Evolutionary conservation across 2,888 invertebrate genomes (phyloP).

Genomic region (Dynastes maya): DNA sequence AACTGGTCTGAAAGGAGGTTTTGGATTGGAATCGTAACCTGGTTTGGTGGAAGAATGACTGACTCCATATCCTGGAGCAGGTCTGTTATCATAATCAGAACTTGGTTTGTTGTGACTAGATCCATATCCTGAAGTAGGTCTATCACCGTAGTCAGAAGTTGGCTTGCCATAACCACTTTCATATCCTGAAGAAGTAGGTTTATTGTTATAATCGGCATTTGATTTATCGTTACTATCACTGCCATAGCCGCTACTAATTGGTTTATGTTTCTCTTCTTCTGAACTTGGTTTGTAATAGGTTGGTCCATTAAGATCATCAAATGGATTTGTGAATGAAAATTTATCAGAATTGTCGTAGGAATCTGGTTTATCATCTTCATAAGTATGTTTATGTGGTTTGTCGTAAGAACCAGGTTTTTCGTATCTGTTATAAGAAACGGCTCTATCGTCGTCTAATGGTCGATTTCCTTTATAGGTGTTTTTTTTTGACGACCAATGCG

Average conservation of each 20-base stretch:
- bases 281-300: slow-evolving; percentile 26
- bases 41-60: slow-evolving; percentile 6
- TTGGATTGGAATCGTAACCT: slow-evolving; percentile 10
- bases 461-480: slow-evolving; percentile 27
- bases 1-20: slow-evolving; percentile 44
- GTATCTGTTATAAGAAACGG: slow-evolving; percentile 46
- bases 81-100: slow-evolving; percentile 21
- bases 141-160: neutral
- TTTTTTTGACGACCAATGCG: slow-evolving; percentile 28
- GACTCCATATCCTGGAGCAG: neutral
- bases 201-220: slow-evolving; percentile 16
- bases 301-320: neutral
- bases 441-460: slow-evolving; percentile 24
- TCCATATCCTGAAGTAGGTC: slow-evolving; percentile 37
- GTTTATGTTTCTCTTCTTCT: slow-evolving; percentile 28
- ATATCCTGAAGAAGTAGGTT: slow-evolving; percentile 15
- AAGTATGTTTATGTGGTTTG: slow-evolving; percentile 13
- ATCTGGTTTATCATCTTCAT: slow-evolving; percentile 1
- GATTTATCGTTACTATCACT: neutral
- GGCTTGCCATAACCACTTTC: neutral
- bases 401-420: slow-evolving; percentile 31
- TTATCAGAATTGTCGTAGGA: slow-evolving; percentile 20
- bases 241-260: neutral
- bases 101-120: slow-evolving; percentile 26
- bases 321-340: slow-evolving; percentile 31